phyloP scores from a whole-genome alignment of 2,113 vertebrate genomes.

The Pimephales promelas region DNA sequence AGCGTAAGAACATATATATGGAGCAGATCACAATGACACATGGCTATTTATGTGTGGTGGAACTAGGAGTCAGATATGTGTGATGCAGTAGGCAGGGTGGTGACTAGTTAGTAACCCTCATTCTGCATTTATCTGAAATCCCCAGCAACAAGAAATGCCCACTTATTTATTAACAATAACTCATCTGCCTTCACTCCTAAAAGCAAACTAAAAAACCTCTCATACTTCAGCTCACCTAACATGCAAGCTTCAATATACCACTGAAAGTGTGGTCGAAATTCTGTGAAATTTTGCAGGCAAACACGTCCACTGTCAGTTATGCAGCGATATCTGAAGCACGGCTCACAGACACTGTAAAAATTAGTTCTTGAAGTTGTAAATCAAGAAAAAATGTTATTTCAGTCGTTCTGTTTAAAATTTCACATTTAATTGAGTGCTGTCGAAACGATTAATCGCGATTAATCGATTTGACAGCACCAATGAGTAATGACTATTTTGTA shows the following conservation, averaged over 20 bases:
- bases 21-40: neutral
- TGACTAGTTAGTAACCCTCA: neutral
- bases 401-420: too few relatives aligned
- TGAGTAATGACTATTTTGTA: too few relatives aligned
- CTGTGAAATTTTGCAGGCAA: too few relatives aligned
- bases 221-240: neutral
- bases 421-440: too few relatives aligned
- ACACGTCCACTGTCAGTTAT: too few relatives aligned
- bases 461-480: too few relatives aligned
- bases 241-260: neutral
- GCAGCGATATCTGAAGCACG: too few relatives aligned
- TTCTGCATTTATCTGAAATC: conserved; percentile 9
- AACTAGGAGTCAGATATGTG: neutral
- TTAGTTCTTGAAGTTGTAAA: too few relatives aligned
- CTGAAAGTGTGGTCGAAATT: neutral
- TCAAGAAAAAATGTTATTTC: too few relatives aligned
- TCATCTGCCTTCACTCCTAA: neutral
- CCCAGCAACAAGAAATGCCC: neutral
- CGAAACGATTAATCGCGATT: too few relatives aligned
- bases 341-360: too few relatives aligned
- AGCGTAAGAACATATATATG: conserved; percentile 18
- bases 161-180: neutral
- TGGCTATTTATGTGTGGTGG: neutral
- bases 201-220: neutral
- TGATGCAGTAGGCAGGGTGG: neutral